Conservation (phyloP, 2,797 vertebrate genomes). For the Phoebastria nigripes region DNA sequence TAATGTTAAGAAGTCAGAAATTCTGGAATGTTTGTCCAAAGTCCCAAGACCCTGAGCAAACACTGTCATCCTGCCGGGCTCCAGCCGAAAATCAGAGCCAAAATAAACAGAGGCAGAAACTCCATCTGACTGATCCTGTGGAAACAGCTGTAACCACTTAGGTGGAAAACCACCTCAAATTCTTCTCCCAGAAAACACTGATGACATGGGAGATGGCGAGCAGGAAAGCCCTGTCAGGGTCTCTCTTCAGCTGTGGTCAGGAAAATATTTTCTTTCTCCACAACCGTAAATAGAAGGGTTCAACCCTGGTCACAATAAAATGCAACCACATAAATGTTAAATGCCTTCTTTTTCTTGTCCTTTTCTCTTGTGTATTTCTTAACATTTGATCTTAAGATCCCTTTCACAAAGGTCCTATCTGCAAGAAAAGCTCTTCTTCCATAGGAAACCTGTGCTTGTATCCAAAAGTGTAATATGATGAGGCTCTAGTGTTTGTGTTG, state of each 20-base stretch:
- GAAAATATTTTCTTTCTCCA: conserved; percentile 78
- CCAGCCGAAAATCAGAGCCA: conserved; percentile 81
- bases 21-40: conserved; percentile 84
- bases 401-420: neutral
- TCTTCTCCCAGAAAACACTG: conserved; percentile 82
- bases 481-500: neutral
- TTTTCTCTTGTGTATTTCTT: neutral
- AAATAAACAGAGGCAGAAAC: conserved; percentile 87
- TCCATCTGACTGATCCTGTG: conserved; percentile 87
- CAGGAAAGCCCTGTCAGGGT: conserved; percentile 74
- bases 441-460: neutral
- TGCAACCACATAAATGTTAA: conserved; percentile 45
- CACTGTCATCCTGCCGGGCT: conserved; percentile 79
- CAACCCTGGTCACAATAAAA: conserved; percentile 63
- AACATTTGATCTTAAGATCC: neutral
- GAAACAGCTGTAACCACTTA: conserved; percentile 96
- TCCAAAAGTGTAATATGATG: neutral
- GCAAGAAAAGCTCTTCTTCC: neutral
- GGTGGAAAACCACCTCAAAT: conserved; percentile 82
- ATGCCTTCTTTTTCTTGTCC: neutral
- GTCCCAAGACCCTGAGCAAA: conserved; percentile 81
- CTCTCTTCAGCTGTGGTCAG: conserved; percentile 74
- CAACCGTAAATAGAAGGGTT: conserved; percentile 77
- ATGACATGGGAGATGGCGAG: conserved; percentile 79
- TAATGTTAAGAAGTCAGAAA: conserved; percentile 83